These are phyloP conservation scores for Oegoconia quadripuncta DNA, from an alignment of 2,888 invertebrate species.

Conservation along the genomic window DNA sequence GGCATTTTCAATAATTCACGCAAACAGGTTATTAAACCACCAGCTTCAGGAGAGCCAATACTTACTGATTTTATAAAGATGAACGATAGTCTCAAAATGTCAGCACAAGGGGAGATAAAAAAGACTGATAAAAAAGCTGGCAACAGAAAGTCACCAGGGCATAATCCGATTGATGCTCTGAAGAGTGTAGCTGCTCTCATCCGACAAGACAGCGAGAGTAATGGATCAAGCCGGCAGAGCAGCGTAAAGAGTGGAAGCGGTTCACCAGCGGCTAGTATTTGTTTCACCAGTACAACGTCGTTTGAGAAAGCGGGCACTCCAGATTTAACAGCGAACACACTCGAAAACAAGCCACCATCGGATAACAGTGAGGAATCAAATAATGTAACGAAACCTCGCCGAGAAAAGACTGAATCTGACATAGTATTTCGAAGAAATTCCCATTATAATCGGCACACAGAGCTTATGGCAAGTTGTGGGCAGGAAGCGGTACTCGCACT, in stretches of 20 bases:
- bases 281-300: conserved; percentile 51
- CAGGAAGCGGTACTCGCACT: conserved; percentile 78
- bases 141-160: conserved; percentile 44
- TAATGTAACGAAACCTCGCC: conserved; percentile 82
- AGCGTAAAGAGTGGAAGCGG: conserved; percentile 52
- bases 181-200: conserved; percentile 66
- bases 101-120: conserved; percentile 59
- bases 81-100: conserved; percentile 72
- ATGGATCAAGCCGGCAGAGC: conserved; percentile 59
- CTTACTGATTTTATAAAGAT: conserved; percentile 84
- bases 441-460: conserved; percentile 65
- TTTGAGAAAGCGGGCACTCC: conserved; percentile 60
- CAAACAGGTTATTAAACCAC: conserved; percentile 71
- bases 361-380: conserved; percentile 41
- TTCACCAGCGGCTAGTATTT: conserved; percentile 66
- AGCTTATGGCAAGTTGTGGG: conserved; percentile 62
- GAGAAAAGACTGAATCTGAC: conserved; percentile 94
- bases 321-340: conserved; percentile 56
- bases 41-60: conserved; percentile 82
- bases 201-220: conserved; percentile 57
- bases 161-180: conserved; percentile 67
- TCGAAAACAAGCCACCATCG: conserved; percentile 42
- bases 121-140: conserved; percentile 45
- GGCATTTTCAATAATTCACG: conserved; percentile 85
- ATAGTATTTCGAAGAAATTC: conserved; percentile 85